A percentile compares a stretch with the other conserved stretches of the same genome.
These are phyloP conservation scores for Coreoperca whiteheadi DNA, from an alignment of 2,113 vertebrate genomes.

Conservation along the genomic window DNA sequence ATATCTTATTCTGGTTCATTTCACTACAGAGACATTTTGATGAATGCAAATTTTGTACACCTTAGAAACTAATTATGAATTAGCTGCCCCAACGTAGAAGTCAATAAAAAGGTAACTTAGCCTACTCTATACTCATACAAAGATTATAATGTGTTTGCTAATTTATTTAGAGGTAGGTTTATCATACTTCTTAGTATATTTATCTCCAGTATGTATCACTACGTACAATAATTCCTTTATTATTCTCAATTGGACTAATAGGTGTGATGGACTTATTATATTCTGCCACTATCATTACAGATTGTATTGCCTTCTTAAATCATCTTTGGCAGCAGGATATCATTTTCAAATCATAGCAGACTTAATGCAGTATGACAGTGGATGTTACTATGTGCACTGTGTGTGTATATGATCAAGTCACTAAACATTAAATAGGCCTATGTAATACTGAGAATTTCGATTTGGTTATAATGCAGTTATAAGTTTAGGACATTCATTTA, in stretches of 20 bases:
- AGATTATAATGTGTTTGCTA: not conserved
- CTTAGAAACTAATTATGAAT: not conserved
- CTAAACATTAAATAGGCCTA: not conserved
- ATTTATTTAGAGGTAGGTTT: not conserved
- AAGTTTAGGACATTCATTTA: not conserved
- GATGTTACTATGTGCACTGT: not conserved
- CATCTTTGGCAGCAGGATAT: not conserved
- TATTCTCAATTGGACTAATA: not conserved
- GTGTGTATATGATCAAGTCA: not conserved
- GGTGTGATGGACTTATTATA: not conserved
- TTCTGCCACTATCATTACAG: not conserved
- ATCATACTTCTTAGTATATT: not conserved
- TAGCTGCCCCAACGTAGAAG: not conserved
- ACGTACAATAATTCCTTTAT: not conserved
- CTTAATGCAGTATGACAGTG: not conserved
- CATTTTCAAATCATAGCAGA: not conserved
- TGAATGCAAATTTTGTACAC: not conserved
- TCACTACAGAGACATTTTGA: not conserved
- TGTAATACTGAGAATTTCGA: not conserved
- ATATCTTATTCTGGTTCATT: not conserved
- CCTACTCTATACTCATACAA: not conserved
- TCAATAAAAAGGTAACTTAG: not conserved
- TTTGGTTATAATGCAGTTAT: not conserved
- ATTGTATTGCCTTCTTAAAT: not conserved
- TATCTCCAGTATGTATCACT: not conserved